These are phyloP conservation scores for Ascidia mentula DNA, from an alignment of 23 tunicate genomes.

Conservation along the genomic window DNA sequence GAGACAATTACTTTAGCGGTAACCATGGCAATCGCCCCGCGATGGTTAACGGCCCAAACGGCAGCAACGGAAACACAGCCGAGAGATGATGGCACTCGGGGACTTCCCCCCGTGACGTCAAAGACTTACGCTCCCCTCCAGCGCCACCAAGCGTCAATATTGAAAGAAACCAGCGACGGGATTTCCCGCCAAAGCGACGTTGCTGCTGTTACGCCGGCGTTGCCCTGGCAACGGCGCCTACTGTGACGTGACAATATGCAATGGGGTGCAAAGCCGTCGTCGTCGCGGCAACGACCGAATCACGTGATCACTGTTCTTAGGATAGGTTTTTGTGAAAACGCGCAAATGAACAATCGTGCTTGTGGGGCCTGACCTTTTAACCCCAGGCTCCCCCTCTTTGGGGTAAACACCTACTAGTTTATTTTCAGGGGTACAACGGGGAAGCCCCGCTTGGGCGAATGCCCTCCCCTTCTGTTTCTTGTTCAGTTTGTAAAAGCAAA, in stretches of 20 bases:
- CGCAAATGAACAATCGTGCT: too few species aligned
- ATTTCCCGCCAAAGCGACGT: background rate
- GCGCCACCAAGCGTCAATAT: background rate
- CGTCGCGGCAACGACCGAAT: conserved; percentile 1
- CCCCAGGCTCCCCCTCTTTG: too few species aligned
- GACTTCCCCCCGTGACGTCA: background rate
- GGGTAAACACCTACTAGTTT: too few species aligned
- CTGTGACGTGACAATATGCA: conserved; percentile 8
- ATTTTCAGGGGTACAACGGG: too few species aligned
- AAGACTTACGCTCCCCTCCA: background rate
- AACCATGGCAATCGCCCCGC: background rate
- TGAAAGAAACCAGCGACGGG: too few species aligned
- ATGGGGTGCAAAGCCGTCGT: background rate
- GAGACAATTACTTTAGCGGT: background rate
- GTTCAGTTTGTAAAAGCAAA: conserved; percentile 2
- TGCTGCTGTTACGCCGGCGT: background rate
- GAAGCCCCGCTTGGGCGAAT: too few species aligned
- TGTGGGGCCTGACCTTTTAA: too few species aligned
- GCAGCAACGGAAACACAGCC: too few species aligned
- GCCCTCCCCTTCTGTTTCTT: too few species aligned
- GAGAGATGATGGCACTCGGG: background rate
- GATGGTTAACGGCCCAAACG: background rate
- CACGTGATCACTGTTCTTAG: conserved; percentile 7
- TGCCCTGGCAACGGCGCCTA: background rate
- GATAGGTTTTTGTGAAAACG: too few species aligned